Evolutionary conservation across 2,113 vertebrate genomes (phyloP).

Genomic region (Triplophysa siluroides): DNA sequence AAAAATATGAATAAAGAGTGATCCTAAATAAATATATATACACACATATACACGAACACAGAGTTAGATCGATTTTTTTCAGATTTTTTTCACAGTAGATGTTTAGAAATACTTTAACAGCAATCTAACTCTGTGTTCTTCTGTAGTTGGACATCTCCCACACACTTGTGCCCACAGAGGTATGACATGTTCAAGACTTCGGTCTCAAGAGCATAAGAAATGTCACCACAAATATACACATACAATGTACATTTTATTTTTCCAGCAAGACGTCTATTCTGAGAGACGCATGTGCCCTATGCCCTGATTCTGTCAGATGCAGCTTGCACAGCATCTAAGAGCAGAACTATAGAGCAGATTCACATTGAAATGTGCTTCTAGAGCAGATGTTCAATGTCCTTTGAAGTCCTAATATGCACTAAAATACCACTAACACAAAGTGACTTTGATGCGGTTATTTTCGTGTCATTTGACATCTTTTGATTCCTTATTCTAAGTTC

Average conservation of each 20-base stretch:
- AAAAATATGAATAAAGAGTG: too few relatives aligned
- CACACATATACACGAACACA: too few relatives aligned
- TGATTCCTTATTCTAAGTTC: too few relatives aligned
- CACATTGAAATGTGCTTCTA: neutral
- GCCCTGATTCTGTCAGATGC: conserved; percentile 25
- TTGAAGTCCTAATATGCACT: neutral
- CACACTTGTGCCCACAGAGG: neutral
- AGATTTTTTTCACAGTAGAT: too few relatives aligned
- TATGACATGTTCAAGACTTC: neutral
- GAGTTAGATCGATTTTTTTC: too few relatives aligned
- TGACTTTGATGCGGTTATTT: neutral
- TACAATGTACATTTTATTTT: neutral
- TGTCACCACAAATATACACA: neutral
- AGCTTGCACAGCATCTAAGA: neutral
- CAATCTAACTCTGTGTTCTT: neutral
- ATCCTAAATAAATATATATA: too few relatives aligned
- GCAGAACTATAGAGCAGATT: neutral
- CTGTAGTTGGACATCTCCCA: neutral
- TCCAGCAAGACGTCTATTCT: neutral
- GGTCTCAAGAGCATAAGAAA: neutral
- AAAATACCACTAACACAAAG: neutral
- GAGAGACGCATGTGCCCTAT: conserved; percentile 2
- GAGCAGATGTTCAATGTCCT: neutral
- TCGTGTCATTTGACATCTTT: too few relatives aligned
- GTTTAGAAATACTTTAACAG: too few relatives aligned